Percentiles rank a stretch among this genome's conserved stretches.
phyloP scores from a whole-genome alignment of 2,797 vertebrate genomes.

The Neosilurus mollespiculum region DNA sequence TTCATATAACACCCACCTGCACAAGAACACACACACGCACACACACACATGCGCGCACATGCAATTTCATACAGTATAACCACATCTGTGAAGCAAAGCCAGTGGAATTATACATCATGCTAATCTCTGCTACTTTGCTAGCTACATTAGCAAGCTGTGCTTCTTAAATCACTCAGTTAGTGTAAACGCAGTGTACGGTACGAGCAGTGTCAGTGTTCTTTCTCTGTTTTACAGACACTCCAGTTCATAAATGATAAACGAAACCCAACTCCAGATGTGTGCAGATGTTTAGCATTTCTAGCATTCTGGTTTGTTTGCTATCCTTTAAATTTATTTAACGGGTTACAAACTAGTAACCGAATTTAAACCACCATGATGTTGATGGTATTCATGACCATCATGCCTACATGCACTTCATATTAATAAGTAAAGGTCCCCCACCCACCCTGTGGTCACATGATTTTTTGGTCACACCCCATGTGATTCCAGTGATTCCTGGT shows the following conservation, averaged over 20 bases:
- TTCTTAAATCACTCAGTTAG: no score
- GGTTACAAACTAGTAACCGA: no score
- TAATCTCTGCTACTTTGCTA: neutral
- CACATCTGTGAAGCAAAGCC: neutral
- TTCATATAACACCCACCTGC: slow-evolving; percentile 92
- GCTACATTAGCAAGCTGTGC: no score
- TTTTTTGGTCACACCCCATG: no score
- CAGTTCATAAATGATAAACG: no score
- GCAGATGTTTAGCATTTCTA: neutral
- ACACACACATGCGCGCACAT: slow-evolving; percentile 30
- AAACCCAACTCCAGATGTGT: neutral
- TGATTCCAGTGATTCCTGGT: no score
- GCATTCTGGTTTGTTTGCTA: neutral
- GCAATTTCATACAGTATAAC: neutral
- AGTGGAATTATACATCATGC: neutral
- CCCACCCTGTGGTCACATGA: no score
- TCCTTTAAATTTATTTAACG: neutral
- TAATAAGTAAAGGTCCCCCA: neutral
- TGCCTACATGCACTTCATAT: no score
- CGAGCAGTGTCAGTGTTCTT: neutral
- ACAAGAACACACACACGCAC: slow-evolving; percentile 28
- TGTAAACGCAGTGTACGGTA: no score
- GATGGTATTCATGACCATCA: neutral
- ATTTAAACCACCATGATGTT: no score
- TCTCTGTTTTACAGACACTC: no score